These are phyloP conservation scores for Sebastes trivittatus DNA, from an alignment of 2,797 vertebrate genomes.

Conservation along the genomic window DNA sequence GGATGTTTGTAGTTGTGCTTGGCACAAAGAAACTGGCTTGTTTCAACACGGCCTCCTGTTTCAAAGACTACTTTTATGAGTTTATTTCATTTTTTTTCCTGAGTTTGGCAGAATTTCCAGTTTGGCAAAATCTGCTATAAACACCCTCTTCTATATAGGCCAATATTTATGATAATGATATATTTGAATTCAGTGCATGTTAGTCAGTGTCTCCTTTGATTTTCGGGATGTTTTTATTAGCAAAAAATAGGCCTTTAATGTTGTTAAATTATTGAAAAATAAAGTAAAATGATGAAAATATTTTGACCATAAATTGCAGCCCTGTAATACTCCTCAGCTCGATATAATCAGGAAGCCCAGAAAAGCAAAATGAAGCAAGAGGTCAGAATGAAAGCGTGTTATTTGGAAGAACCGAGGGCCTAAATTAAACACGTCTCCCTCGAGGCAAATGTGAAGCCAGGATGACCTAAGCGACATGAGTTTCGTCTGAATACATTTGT, in stretches of 20 bases:
- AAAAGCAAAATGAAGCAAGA: background rate
- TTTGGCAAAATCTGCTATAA: background rate
- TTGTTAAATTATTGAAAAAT: no score
- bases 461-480: conserved; percentile 66
- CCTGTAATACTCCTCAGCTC: background rate
- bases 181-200: conserved; percentile 13
- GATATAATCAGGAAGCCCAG: background rate
- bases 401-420: conserved; percentile 8
- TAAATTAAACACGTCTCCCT: conserved; percentile 60
- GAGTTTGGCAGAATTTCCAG: conserved; percentile 21
- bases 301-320: background rate
- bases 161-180: conserved; percentile 15
- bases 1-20: conserved; percentile 69
- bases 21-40: conserved; percentile 43
- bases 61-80: conserved; percentile 66
- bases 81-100: conserved; percentile 53
- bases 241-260: conserved; percentile 19
- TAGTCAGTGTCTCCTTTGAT: background rate
- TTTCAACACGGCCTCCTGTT: conserved; percentile 60
- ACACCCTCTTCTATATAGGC: background rate
- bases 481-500: conserved; percentile 68
- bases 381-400: background rate
- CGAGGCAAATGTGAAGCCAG: conserved; percentile 51
- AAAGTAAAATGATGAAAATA: background rate
- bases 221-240: background rate